Base-by-base conservation (phyloP, 2,888 invertebrate species). In the Sialis lutaria region DNA sequence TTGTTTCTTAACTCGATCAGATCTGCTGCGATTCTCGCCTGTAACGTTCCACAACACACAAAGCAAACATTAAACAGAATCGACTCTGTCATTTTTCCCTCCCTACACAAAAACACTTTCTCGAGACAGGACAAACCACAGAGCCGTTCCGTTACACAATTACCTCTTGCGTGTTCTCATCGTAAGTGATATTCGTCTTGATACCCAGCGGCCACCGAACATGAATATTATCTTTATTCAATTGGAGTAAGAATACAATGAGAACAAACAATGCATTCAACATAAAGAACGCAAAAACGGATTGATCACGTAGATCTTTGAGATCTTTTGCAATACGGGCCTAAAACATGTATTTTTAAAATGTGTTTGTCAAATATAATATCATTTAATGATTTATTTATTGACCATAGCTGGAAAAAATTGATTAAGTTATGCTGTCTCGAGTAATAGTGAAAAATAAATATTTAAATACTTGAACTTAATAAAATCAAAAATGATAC, bases 201-300 rank as follows among this genome's bases (percentile, higher is more conserved):
- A 90, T 85, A 72, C 90, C 91, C 61, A 90, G 80, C 47, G 95
- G 95, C 95, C 95, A 95, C 68, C 91, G 89, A 65, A 95, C 75
- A 71, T 95, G 92, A 59, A 96, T 77, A 64, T 83, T 82, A 69
- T 95, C 93, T 79, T 95, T 95, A 76, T 96, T 93, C 69, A 96
- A 77, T 74, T 97, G 97, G 64, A 98, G 83, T 67, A 97, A 83
- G 73, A 97, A 91, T 58, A 98, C 93, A 70, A 96, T 91, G 66
- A 97, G 80, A 60, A 97, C 93, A 80, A 97, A 98, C 60, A 97
- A 81, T 57, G 96, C 91, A 74, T 98, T 98, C 68, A 92, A 70
- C 95, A 98, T 97, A 75, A 96, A 89, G 77, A 97, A 96, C 57
- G 83, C 88, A 71, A 95, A 93, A 53, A 92, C 91, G 55, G 89